Percentiles rank a stretch among this genome's conserved stretches.
phyloP scores from a whole-genome alignment of 2,888 invertebrate genomes.

The Ptychoptera contaminata region DNA sequence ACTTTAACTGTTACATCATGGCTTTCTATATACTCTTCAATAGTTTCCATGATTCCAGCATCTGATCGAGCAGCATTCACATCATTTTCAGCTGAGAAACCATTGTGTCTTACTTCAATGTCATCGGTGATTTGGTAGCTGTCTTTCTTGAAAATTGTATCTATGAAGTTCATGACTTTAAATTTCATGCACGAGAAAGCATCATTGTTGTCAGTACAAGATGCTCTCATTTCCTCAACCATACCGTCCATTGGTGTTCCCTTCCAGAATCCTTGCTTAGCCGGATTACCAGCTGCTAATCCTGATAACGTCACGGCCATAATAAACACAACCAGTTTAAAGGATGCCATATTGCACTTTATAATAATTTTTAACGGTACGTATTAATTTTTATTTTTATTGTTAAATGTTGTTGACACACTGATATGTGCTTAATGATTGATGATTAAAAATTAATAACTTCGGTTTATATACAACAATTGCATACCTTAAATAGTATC shows the following conservation, averaged over 20 bases:
- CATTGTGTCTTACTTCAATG: slow-evolving; percentile 60
- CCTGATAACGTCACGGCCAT: slow-evolving; percentile 38
- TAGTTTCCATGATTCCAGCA: slow-evolving; percentile 45
- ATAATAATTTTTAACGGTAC: not conserved
- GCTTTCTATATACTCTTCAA: slow-evolving; percentile 55
- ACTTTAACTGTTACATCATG: slow-evolving; percentile 67
- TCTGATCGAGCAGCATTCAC: slow-evolving; percentile 37
- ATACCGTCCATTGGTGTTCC: slow-evolving; percentile 53
- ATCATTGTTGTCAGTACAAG: slow-evolving; percentile 59
- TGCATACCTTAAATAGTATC: not conserved
- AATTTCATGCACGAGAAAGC: slow-evolving; percentile 69
- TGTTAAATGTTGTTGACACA: slow-evolving; percentile 1
- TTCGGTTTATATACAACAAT: not conserved
- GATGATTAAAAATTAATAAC: not conserved
- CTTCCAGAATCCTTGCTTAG: slow-evolving; percentile 51
- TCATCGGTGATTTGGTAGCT: slow-evolving; percentile 60
- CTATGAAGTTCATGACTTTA: slow-evolving; percentile 63
- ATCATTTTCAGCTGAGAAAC: slow-evolving; percentile 40
- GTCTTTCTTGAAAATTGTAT: slow-evolving; percentile 64
- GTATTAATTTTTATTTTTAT: not conserved
- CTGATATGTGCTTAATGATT: slow-evolving; percentile 1
- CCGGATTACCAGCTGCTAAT: slow-evolving; percentile 42
- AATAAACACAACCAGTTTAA: slow-evolving; percentile 13
- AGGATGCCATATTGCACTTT: slow-evolving; percentile 13
- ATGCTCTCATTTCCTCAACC: slow-evolving; percentile 59